phyloP scores from a whole-genome alignment of 1,140 invertebrate species.

The Pseudomyrmex gracilis region DNA sequence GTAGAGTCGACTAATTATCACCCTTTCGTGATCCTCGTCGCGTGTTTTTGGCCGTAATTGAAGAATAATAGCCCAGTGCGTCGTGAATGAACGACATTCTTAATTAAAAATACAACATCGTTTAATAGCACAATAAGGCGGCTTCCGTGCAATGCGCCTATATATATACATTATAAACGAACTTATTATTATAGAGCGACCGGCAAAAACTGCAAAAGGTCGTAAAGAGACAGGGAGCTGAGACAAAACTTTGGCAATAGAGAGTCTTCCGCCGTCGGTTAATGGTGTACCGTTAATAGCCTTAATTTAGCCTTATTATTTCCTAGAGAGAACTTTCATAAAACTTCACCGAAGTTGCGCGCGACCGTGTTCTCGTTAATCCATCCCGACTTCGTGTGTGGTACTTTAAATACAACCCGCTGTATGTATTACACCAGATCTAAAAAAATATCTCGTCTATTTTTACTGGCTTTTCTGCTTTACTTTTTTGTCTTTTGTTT shows the following conservation, averaged over 20 bases:
- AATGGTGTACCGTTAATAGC: slow-evolving; percentile 67
- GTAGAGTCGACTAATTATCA: slow-evolving; percentile 6
- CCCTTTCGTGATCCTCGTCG: not conserved
- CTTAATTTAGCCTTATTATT: slow-evolving; percentile 74
- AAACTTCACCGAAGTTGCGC: slow-evolving; percentile 50
- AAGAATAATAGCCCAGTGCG: slow-evolving; percentile 26
- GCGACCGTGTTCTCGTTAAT: slow-evolving; percentile 49
- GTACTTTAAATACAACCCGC: slow-evolving; percentile 27
- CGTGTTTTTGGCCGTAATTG: slow-evolving; percentile 6
- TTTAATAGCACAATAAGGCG: slow-evolving; percentile 47
- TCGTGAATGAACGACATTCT: slow-evolving; percentile 15
- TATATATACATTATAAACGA: slow-evolving; percentile 30
- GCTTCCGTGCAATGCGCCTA: slow-evolving; percentile 23
- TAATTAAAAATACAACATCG: slow-evolving; percentile 68
- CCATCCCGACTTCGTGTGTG: slow-evolving; percentile 39
- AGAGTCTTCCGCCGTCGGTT: slow-evolving; percentile 44
- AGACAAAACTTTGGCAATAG: slow-evolving; percentile 67
- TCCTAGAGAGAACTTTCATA: slow-evolving; percentile 64
- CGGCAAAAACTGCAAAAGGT: slow-evolving; percentile 56
- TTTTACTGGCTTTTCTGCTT: not conserved
- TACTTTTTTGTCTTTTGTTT: not conserved
- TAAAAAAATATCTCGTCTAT: too few relatives aligned
- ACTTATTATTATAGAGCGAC: slow-evolving; percentile 38
- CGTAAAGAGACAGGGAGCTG: slow-evolving; percentile 13
- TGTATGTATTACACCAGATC: not conserved